Evolutionary conservation across 2,888 invertebrate species (phyloP).

Genomic region (Cataglyphis livida): DNA sequence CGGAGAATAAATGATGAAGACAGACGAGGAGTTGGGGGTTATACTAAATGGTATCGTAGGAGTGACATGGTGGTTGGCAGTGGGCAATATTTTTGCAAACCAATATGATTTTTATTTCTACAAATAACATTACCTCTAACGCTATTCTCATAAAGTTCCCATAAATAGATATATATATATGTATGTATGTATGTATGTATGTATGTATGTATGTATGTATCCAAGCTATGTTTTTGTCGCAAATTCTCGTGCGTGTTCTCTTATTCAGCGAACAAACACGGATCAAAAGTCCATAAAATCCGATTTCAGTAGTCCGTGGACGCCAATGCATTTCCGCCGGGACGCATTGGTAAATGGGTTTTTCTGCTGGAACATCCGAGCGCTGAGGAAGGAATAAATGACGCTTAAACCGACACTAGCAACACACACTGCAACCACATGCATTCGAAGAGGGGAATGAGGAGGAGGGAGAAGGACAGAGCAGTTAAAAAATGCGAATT

Average conservation of each 20-base stretch:
- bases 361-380: constrained; percentile 49
- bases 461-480: neutral
- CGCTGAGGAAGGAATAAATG: constrained; percentile 57
- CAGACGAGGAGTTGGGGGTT: constrained; percentile 48
- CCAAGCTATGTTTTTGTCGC: constrained; percentile 20
- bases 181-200: too few species aligned
- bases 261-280: constrained; percentile 32
- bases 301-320: constrained; percentile 41
- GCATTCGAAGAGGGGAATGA: neutral
- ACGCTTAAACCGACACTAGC: constrained; percentile 55
- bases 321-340: constrained; percentile 23
- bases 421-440: neutral
- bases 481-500: constrained; percentile 27
- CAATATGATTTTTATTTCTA: constrained; percentile 26
- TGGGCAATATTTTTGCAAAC: constrained; percentile 31
- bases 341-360: constrained; percentile 68
- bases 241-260: neutral
- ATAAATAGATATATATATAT: neutral
- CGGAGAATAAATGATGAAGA: constrained; percentile 71
- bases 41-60: constrained; percentile 44
- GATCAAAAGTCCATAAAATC: constrained; percentile 43
- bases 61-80: constrained; percentile 47
- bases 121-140: neutral
- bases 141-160: neutral
- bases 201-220: too few species aligned